These are phyloP conservation scores for Perdix hodgsoniae DNA, from an alignment of 2,797 vertebrate genomes.

Conservation along the genomic window DNA sequence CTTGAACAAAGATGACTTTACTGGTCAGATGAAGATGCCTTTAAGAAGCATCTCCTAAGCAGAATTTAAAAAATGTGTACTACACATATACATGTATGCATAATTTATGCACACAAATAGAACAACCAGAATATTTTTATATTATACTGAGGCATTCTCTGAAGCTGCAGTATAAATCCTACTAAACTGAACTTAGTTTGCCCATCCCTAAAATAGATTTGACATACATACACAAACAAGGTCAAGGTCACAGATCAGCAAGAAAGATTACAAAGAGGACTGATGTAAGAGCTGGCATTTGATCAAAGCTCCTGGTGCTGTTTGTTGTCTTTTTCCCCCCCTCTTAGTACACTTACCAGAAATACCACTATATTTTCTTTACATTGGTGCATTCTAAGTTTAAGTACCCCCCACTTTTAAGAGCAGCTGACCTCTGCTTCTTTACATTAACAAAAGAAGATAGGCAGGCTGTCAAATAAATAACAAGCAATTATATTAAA, in stretches of 20 bases:
- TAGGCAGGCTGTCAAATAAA: not conserved
- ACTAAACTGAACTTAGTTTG: slow-evolving; percentile 69
- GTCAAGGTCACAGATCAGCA: slow-evolving; percentile 93
- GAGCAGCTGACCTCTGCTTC: slow-evolving; percentile 14
- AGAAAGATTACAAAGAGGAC: slow-evolving; percentile 84
- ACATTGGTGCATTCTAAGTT: slow-evolving; percentile 38
- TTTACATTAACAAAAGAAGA: slow-evolving; percentile 9
- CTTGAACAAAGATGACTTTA: not conserved
- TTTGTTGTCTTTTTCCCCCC: not conserved
- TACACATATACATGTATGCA: not conserved
- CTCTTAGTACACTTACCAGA: slow-evolving; percentile 74
- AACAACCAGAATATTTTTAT: not conserved
- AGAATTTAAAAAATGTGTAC: not conserved
- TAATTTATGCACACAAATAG: not conserved
- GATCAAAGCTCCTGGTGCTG: slow-evolving; percentile 83
- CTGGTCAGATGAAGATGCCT: not conserved
- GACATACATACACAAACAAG: slow-evolving; percentile 83
- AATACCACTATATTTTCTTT: slow-evolving; percentile 65
- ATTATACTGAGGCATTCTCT: not conserved
- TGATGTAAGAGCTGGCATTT: slow-evolving; percentile 94
- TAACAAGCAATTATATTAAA: not conserved
- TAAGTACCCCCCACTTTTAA: slow-evolving; percentile 52
- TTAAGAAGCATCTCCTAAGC: not conserved
- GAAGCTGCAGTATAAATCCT: slow-evolving; percentile 57
- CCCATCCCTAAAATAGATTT: slow-evolving; percentile 77